These are phyloP conservation scores for Latrodectus elegans DNA, from an alignment of 2,888 invertebrate genomes.

Conservation along the genomic window DNA sequence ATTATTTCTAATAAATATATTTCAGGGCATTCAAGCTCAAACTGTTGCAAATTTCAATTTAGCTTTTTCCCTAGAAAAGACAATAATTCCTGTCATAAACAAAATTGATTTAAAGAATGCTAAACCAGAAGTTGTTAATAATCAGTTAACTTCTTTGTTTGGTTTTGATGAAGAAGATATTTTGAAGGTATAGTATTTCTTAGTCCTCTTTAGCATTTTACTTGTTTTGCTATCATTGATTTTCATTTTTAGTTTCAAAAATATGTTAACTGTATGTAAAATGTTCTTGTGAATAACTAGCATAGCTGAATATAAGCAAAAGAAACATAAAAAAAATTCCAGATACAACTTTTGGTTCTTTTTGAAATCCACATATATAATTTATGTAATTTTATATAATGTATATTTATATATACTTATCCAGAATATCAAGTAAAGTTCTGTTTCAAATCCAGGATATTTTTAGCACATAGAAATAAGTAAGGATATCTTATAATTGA, in stretches of 20 bases:
- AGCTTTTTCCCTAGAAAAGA: conserved; percentile 87
- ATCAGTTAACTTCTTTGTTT: conserved; percentile 87
- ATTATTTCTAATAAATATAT: background rate
- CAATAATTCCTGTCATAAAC: conserved; percentile 93
- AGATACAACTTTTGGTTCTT: no score
- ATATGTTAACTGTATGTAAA: conserved; percentile 32
- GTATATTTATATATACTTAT: no score
- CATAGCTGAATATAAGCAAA: no score
- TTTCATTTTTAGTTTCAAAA: background rate
- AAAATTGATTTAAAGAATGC: conserved; percentile 97
- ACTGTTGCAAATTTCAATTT: conserved; percentile 97
- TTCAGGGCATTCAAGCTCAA: conserved; percentile 91
- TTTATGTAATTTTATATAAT: no score
- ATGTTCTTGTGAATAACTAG: conserved; percentile 6
- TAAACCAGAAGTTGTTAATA: conserved; percentile 86
- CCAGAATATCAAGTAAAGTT: no score
- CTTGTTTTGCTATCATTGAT: background rate
- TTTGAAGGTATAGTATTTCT: conserved; percentile 79
- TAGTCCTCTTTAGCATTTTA: background rate
- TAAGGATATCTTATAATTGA: no score
- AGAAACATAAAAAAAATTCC: no score
- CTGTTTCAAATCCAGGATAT: no score
- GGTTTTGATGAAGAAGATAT: conserved; percentile 84
- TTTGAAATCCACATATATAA: no score
- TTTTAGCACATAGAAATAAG: no score